phyloP scores from a whole-genome alignment of 2,797 vertebrate genomes.

The Hafferia zeledoni region DNA sequence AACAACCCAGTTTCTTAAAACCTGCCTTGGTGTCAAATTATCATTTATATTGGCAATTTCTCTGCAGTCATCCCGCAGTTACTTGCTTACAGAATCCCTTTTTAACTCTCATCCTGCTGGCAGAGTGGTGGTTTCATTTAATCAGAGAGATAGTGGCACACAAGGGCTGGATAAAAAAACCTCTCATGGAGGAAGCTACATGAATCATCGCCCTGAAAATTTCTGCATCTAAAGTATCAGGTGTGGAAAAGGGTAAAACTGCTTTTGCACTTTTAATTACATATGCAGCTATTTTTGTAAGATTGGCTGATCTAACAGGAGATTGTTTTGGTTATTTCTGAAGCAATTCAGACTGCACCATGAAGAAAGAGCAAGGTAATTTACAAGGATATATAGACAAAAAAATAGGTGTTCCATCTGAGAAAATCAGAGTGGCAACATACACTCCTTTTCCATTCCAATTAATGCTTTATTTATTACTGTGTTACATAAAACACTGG shows the following conservation, averaged over 20 bases:
- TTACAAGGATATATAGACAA: neutral
- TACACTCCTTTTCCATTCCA: neutral
- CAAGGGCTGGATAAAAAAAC: neutral
- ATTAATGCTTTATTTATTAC: conserved; percentile 57
- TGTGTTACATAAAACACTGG: conserved; percentile 63
- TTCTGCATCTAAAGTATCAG: neutral
- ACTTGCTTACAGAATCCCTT: conserved; percentile 14
- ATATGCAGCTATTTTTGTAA: neutral
- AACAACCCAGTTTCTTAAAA: neutral
- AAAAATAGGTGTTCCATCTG: neutral
- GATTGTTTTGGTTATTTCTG: neutral
- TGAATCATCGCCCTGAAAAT: neutral
- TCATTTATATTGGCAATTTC: neutral
- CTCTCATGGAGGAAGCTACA: neutral
- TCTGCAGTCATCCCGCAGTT: neutral
- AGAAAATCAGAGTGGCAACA: conserved; percentile 17
- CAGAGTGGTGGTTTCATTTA: neutral
- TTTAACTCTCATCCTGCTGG: neutral
- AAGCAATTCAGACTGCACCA: neutral
- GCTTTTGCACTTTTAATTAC: neutral
- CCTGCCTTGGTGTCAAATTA: neutral
- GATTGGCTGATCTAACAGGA: neutral
- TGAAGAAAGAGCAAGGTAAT: neutral
- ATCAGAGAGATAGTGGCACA: neutral
- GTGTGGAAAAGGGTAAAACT: neutral